phyloP scores from a whole-genome alignment of 1,140 invertebrate genomes.

The Littorina saxatilis region DNA sequence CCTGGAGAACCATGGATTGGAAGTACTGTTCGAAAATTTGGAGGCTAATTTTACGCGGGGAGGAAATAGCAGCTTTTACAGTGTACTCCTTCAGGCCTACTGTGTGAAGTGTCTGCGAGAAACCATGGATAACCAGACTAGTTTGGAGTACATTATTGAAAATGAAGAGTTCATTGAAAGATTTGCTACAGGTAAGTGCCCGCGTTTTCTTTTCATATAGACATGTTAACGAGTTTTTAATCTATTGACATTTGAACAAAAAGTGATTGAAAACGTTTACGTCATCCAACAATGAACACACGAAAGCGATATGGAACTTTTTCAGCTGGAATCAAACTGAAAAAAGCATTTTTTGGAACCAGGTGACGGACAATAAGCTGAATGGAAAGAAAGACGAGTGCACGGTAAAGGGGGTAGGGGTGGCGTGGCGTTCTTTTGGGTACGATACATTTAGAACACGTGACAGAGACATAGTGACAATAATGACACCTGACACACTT shows the following conservation, averaged over 20 bases:
- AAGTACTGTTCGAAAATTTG: constrained; percentile 37
- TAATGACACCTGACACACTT: constrained; percentile 21
- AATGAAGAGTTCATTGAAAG: constrained; percentile 85
- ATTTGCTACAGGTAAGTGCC: constrained; percentile 84
- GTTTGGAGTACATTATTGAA: constrained; percentile 76
- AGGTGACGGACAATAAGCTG: background rate
- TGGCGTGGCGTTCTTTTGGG: no score
- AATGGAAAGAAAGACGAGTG: background rate
- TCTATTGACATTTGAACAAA: no score
- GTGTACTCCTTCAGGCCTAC: constrained; percentile 73
- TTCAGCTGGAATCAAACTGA: background rate
- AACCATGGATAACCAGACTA: constrained; percentile 76
- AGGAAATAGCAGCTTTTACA: constrained; percentile 54
- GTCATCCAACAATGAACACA: background rate
- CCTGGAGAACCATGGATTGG: constrained; percentile 35
- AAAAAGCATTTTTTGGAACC: background rate
- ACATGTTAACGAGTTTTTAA: no score
- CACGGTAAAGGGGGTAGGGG: background rate
- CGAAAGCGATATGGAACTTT: background rate
- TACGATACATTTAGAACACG: background rate
- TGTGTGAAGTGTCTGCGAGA: constrained; percentile 74
- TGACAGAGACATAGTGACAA: background rate
- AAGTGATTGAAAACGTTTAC: background rate
- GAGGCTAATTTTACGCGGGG: constrained; percentile 21
- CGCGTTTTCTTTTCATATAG: no score